These are phyloP conservation scores for Urechis unicinctus DNA, from an alignment of 2,888 invertebrate genomes.

Conservation along the genomic window DNA sequence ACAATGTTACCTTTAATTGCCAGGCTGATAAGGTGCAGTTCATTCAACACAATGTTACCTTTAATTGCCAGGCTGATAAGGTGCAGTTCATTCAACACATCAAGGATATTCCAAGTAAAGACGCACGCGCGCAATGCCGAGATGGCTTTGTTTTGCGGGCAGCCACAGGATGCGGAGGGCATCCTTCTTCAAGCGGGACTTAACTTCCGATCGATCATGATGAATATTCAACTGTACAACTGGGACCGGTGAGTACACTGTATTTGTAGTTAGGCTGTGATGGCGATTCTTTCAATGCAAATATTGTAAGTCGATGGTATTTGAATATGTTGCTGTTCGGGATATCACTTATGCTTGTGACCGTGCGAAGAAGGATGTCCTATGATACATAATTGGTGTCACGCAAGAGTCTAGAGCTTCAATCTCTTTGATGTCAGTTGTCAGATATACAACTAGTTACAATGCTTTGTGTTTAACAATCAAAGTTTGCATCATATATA, in stretches of 20 bases:
- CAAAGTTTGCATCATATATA: no score
- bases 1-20: constrained; percentile 5
- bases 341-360: background rate
- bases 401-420: background rate
- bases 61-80: constrained; percentile 50
- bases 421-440: no score
- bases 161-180: constrained; percentile 65
- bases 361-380: background rate
- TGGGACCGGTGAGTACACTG: constrained; percentile 63
- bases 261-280: no score
- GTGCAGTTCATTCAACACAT: constrained; percentile 51
- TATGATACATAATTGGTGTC: background rate
- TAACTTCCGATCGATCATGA: constrained; percentile 65
- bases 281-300: no score
- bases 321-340: no score
- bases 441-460: no score
- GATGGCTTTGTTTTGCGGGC: constrained; percentile 64
- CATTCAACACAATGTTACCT: constrained; percentile 19
- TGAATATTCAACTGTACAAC: constrained; percentile 65
- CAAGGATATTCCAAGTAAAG: constrained; percentile 49
- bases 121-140: constrained; percentile 61
- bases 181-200: constrained; percentile 62
- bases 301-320: no score
- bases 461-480: no score
- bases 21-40: constrained; percentile 54